Conservation (phyloP, 35 echinoderm and acorn worm genomes). For the Acanthaster planci region DNA sequence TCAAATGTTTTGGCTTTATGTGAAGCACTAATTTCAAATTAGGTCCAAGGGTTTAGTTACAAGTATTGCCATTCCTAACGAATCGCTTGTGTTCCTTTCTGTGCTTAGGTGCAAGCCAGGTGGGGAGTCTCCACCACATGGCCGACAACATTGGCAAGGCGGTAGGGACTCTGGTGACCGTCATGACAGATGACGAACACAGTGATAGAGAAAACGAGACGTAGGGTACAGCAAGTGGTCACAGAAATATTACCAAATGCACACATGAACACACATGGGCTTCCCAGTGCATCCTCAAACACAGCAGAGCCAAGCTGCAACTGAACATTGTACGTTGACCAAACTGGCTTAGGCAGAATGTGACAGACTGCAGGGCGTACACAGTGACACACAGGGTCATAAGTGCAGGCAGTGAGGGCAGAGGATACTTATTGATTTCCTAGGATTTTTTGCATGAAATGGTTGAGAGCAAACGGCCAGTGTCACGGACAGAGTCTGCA, state of each 20-base stretch:
- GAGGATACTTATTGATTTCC: too few relatives aligned
- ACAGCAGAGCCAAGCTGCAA: background rate
- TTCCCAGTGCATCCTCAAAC: background rate
- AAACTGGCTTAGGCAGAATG: background rate
- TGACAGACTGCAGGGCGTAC: background rate
- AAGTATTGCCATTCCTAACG: too few relatives aligned
- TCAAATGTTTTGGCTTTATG: too few relatives aligned
- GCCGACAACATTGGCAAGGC: conserved; percentile 98
- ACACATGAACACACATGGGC: conserved; percentile 26
- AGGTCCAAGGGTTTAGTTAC: too few relatives aligned
- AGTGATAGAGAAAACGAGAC: conserved; percentile 61
- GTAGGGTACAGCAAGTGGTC: background rate
- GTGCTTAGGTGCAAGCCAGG: conserved; percentile 61
- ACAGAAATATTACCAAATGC: background rate
- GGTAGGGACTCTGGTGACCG: conserved; percentile 89
- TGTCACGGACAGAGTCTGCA: too few relatives aligned
- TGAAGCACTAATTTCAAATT: too few relatives aligned
- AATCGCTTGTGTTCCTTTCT: too few relatives aligned
- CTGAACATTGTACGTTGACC: background rate
- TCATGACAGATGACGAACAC: conserved; percentile 98
- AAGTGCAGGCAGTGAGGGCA: too few relatives aligned
- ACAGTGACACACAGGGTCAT: too few relatives aligned
- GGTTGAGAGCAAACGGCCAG: too few relatives aligned
- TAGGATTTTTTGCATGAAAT: too few relatives aligned
- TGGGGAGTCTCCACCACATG: conserved; percentile 80